Percentiles rank a stretch among this genome's conserved stretches.
phyloP scores from a whole-genome alignment of 2,113 vertebrate species.

The Phylloscopus trochilus region DNA sequence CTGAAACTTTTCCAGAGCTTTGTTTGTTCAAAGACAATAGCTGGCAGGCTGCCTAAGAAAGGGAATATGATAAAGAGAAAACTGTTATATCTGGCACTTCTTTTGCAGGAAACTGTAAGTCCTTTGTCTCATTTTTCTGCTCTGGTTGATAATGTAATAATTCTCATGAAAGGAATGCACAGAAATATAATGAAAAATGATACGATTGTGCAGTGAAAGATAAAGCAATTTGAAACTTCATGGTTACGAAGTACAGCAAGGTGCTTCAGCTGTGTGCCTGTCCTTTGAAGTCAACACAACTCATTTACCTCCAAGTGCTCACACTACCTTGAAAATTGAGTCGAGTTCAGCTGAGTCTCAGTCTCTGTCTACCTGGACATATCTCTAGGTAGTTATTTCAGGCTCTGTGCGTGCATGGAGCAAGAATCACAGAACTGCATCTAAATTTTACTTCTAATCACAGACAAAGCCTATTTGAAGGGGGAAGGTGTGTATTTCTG shows the following conservation, averaged over 20 bases:
- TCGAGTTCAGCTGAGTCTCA: background rate
- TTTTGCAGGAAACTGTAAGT: background rate
- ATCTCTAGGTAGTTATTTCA: background rate
- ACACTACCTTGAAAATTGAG: background rate
- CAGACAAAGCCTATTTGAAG: fast-evolving
- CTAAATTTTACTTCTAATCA: background rate
- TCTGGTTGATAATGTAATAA: conserved; percentile 35
- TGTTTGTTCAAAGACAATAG: background rate
- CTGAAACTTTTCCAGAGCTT: background rate
- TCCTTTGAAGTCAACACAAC: background rate
- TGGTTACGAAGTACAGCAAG: background rate
- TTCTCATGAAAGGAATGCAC: conserved; percentile 7
- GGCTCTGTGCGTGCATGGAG: fast-evolving
- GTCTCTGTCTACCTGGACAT: background rate
- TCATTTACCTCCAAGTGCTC: background rate
- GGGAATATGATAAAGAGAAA: conserved; percentile 13
- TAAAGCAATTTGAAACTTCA: background rate
- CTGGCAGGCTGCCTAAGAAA: background rate
- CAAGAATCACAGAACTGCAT: background rate
- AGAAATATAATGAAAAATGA: conserved; percentile 43
- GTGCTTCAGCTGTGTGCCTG: background rate
- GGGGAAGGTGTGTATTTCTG: fast-evolving
- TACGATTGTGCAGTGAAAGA: conserved; percentile 15
- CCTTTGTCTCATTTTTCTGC: conserved; percentile 24
- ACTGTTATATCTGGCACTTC: conserved; percentile 5